Evolutionary conservation across 2,113 vertebrate genomes (phyloP).

Genomic region (Python bivittatus): DNA sequence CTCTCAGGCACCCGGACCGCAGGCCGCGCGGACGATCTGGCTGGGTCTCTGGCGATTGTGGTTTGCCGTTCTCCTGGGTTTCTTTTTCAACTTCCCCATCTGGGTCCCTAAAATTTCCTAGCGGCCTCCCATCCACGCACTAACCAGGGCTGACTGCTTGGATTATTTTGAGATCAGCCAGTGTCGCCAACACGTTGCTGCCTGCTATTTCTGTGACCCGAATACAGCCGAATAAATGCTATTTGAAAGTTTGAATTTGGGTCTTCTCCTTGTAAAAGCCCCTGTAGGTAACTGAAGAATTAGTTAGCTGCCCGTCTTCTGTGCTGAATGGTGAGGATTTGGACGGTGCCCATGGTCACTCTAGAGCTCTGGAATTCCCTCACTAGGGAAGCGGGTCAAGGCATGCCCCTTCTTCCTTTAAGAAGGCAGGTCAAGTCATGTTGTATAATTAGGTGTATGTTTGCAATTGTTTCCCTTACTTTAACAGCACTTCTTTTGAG

Average conservation of each 20-base stretch:
- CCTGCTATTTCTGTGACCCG: neutral
- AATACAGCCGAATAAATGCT: neutral
- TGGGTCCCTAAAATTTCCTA: neutral
- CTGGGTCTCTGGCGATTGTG: neutral
- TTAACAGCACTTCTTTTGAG: neutral
- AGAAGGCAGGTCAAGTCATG: neutral
- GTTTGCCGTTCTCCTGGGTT: neutral
- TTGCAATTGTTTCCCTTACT: neutral
- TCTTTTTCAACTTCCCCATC: neutral
- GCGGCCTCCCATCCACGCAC: neutral
- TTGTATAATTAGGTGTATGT: neutral
- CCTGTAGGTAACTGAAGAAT: too few relatives aligned
- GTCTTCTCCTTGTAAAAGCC: neutral
- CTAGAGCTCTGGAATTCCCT: neutral
- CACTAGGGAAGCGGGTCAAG: neutral
- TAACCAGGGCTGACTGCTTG: neutral
- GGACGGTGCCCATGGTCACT: neutral
- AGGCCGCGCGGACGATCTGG: neutral
- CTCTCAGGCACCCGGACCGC: too few relatives aligned
- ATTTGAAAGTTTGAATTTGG: neutral
- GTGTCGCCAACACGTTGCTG: neutral
- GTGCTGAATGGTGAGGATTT: neutral
- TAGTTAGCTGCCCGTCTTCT: neutral
- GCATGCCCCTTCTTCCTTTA: neutral
- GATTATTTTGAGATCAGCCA: neutral